Evolutionary conservation across 2,113 vertebrate genomes (phyloP), one percentile per base, ranked within the genome.

Genomic region (Lanius collurio): DNA sequence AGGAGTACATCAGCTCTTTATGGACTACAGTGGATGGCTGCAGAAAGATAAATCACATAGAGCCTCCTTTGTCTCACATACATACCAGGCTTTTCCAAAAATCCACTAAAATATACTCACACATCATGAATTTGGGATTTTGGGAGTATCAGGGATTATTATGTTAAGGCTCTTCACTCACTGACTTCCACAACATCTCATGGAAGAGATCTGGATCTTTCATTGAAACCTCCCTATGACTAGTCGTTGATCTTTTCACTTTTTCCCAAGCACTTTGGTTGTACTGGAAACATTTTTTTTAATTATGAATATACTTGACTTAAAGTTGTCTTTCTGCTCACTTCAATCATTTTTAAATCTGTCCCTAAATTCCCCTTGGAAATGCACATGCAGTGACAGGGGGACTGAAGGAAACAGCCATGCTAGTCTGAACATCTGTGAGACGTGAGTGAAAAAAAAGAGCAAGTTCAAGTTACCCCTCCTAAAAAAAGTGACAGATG

Each of bases 401-500:
- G 49, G 33, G 80, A 47, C 76, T n/a, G 69, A 83, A 87, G 56
- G 83, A 81, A 95, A 95, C 64, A 89, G 24, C 15, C 17, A 1
- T 78, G 73, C 60, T 92, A 39, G 59, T 70, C 52, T 75, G 76
- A 91, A 94, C 80, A 84, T 93, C 94, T 95, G 94, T 2, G 8
- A 90, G 80, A 81, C 63, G 76, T 49, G 56, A 94, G 69, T 16
- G 55, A 87, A 63, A 77, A 89, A 80, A 1, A 57, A 87, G 42
- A 79, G 39, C 28, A 59, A 86, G 69, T 68, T 95, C 86, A 90
- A 84, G 75, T 90, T 81, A 93, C 64, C 22, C 69, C 69, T 94
- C 83, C 93, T 83, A 76, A 92, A 94, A 95, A 89, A 81, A 90
- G 81, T 67, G 78, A 94, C 71, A 97, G 88, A 96, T 82, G 71